Conservation (phyloP, 2,888 invertebrate species). For the Nemurella pictetii region DNA sequence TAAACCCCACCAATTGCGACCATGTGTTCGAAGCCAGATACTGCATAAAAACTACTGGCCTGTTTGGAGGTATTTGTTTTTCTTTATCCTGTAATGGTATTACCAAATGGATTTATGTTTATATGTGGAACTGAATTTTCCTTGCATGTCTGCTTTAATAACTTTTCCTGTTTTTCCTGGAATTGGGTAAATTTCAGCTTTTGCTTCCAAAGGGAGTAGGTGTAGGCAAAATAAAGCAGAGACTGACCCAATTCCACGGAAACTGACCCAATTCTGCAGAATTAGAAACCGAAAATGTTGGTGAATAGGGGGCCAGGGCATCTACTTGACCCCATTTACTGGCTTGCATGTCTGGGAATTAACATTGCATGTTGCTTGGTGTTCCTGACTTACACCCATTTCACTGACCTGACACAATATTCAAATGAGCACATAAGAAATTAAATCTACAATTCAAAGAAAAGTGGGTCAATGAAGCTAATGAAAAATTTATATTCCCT, state of each 20-base stretch:
- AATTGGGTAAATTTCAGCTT: no score
- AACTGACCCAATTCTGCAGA: no score
- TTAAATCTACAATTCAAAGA: neutral
- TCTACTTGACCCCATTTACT: neutral
- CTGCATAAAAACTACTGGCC: slow-evolving; percentile 78
- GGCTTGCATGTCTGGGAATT: neutral
- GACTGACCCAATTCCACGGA: no score
- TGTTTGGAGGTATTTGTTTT: slow-evolving; percentile 43
- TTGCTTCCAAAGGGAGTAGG: no score
- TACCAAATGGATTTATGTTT: slow-evolving; percentile 24
- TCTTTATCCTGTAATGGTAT: no score
- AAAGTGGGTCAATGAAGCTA: neutral
- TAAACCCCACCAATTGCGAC: slow-evolving; percentile 67
- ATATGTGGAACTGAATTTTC: neutral
- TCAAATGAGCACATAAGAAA: neutral
- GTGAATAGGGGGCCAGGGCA: no score
- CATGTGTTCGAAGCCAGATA: slow-evolving; percentile 77
- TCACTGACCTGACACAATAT: neutral
- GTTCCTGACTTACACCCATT: neutral
- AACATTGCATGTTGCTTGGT: neutral
- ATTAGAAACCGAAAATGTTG: no score
- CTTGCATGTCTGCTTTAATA: neutral
- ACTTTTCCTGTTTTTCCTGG: no score
- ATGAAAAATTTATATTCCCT: neutral
- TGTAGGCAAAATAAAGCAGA: no score